Evolutionary conservation across 1,140 invertebrate genomes (phyloP).

Genomic region (Batillaria attramentaria): DNA sequence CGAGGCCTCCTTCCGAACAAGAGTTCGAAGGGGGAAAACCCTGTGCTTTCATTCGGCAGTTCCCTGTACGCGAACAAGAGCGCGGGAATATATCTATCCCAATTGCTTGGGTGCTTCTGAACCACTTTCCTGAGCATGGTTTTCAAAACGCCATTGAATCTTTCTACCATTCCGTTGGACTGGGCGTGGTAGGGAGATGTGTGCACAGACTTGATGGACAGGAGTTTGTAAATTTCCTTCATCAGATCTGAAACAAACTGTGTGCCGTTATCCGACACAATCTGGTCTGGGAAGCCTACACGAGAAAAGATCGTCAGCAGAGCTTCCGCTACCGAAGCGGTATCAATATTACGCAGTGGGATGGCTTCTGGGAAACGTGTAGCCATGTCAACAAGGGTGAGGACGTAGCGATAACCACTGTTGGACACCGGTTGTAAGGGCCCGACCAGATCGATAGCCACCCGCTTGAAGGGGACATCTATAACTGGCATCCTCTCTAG

Average conservation of each 20-base stretch:
- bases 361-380: conserved; percentile 41
- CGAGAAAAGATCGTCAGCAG: conserved; percentile 59
- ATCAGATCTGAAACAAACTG: conserved; percentile 38
- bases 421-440: conserved; percentile 39
- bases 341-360: conserved; percentile 36
- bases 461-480: conserved; percentile 43
- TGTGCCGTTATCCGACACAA: conserved; percentile 38
- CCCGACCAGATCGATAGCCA: conserved; percentile 48
- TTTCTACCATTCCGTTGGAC: conserved; percentile 50
- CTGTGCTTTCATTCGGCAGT: conserved; percentile 32
- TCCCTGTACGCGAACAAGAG: conserved; percentile 32
- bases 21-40: conserved; percentile 35
- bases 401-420: conserved; percentile 41
- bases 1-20: conserved; percentile 24
- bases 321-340: conserved; percentile 37
- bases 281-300: conserved; percentile 69
- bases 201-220: conserved; percentile 37
- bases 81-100: conserved; percentile 57
- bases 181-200: conserved; percentile 37
- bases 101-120: conserved; percentile 52
- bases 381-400: conserved; percentile 43
- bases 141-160: conserved; percentile 55
- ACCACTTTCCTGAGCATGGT: conserved; percentile 53
- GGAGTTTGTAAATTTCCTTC: conserved; percentile 35
- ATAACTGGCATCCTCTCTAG: conserved; percentile 41